Conservation (phyloP, 2,888 invertebrate species). For the Drosophila leonis region DNA sequence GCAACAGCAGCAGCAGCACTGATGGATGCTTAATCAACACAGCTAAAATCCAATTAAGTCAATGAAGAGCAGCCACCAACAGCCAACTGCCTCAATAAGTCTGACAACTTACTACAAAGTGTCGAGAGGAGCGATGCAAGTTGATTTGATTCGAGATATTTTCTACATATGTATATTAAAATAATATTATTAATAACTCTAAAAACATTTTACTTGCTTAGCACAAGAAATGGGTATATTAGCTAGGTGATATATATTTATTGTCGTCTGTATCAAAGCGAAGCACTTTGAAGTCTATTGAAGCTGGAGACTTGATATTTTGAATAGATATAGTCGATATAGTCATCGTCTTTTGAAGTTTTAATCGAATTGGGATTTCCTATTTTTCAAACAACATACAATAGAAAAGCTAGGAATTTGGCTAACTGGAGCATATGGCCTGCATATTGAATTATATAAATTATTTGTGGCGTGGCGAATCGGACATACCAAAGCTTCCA, state of each 20-base stretch:
- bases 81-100: constrained; percentile 4
- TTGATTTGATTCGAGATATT: background rate
- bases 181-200: background rate
- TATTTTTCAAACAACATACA: too few relatives aligned
- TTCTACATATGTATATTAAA: background rate
- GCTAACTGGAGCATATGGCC: too few relatives aligned
- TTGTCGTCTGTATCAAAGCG: too few relatives aligned
- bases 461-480: too few relatives aligned
- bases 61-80: constrained; percentile 40
- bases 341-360: too few relatives aligned
- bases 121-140: background rate
- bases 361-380: too few relatives aligned
- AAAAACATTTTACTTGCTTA: background rate
- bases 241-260: too few relatives aligned
- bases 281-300: background rate
- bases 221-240: background rate
- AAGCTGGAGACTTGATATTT: too few relatives aligned
- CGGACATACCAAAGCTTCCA: too few relatives aligned
- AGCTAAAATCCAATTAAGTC: constrained; percentile 84
- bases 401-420: too few relatives aligned
- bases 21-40: constrained; percentile 51
- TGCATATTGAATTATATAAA: too few relatives aligned
- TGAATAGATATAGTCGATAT: background rate
- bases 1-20: constrained; percentile 39
- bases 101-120: constrained; percentile 4